These are phyloP conservation scores for Pharmacophagus antenor DNA, from an alignment of 2,888 invertebrate genomes.

Conservation along the genomic window DNA sequence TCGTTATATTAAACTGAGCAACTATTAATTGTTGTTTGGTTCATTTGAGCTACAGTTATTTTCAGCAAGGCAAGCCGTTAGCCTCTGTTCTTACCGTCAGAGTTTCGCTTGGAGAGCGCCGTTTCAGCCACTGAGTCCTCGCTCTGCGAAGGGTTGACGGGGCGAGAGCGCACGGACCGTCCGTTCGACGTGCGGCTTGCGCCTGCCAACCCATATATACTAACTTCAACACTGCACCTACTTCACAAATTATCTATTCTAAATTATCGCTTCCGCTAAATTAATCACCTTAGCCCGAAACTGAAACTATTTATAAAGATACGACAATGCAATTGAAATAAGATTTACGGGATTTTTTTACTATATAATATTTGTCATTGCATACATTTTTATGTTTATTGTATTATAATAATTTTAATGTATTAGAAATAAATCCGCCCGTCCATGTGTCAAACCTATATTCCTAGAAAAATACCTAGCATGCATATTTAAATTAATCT, in stretches of 20 bases:
- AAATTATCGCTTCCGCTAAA: conserved; percentile 10
- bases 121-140: conserved; percentile 91
- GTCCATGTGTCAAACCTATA: conserved; percentile 46
- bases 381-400: conserved; percentile 11
- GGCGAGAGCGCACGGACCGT: conserved; percentile 64
- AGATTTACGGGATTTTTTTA: conserved; percentile 5
- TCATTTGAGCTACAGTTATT: conserved; percentile 51
- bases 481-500: neutral
- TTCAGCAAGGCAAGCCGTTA: conserved; percentile 37
- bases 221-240: conserved; percentile 60
- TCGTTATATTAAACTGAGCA: conserved; percentile 49
- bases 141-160: conserved; percentile 86
- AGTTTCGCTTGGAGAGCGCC: conserved; percentile 89
- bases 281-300: neutral
- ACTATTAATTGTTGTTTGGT: conserved; percentile 53
- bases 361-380: conserved; percentile 10
- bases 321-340: conserved; percentile 14
- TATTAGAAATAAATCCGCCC: conserved; percentile 40
- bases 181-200: conserved; percentile 52
- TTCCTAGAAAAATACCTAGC: neutral
- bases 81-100: conserved; percentile 86
- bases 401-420: conserved; percentile 4
- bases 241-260: conserved; percentile 13
- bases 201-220: conserved; percentile 77
- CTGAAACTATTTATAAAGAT: conserved; percentile 5